Base-by-base conservation (phyloP, 1,140 invertebrate genomes). In the Cepaea nemoralis region DNA sequence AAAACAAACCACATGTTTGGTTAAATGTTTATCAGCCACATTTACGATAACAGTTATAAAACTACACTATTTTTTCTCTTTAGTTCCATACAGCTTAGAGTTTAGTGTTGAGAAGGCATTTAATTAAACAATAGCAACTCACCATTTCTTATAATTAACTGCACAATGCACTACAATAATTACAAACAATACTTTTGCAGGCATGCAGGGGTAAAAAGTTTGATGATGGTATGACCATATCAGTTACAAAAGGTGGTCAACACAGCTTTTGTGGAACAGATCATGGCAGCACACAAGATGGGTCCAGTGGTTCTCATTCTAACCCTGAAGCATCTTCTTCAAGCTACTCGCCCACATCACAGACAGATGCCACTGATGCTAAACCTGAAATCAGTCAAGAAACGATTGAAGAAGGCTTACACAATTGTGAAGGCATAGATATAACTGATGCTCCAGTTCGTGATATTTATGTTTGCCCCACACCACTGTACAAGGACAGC, bases 401-500 rank as follows among this genome's bases (percentile, higher is more conserved):
- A 50, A 12, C 16, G 19, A 27, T 33, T 66, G 73, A 71, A 33
- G 67, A 16, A 55, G 81, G 55, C 19, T 33, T 14, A 22, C 16
- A 70, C 2, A 31, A 10, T 3, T 3, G 74, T 24, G 16, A n/a
- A 50, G 78, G 19, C 69, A 14, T 37, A 55, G 78, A 70, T 24
- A 48, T 24, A 27, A 80, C 31, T 48, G 37, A 73, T 24, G 55
- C 66, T 50, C 5, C 37, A 22, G n/a, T 55, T 8, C 67, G 70
- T 33, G 42, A 80, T 14, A 6, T 80, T 2, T 69, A 67, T 35
- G 48, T 83, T 8, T 50, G 37, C 31, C 83, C 81, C 3, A 45
- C 79, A 0, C 97, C 97, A 22, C 93, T 94, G 81, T 95, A 97
- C 91, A 97, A 97, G 33, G 97, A 99, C 91, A 97, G 98, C 91